A percentile compares a stretch with the other conserved stretches of the same genome.
Evolutionary conservation across 1,140 invertebrate genomes (phyloP).

Genomic region (Temnothorax longispinosus): DNA sequence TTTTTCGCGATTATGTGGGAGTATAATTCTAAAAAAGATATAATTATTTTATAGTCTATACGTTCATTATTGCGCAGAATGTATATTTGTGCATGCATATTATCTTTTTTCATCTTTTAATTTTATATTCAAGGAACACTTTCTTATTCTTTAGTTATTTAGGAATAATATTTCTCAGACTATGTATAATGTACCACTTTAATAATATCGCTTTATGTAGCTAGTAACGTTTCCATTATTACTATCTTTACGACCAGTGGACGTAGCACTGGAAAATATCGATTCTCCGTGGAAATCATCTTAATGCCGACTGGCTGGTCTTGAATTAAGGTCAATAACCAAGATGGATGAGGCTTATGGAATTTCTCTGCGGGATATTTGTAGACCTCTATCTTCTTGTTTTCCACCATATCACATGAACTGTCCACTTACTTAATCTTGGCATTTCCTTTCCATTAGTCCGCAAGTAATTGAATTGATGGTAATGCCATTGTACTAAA

Average conservation of each 20-base stretch:
- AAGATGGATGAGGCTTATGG: constrained; percentile 18
- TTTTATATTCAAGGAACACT: background rate
- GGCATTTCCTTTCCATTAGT: constrained; percentile 34
- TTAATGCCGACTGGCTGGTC: constrained; percentile 1
- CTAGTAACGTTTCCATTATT: constrained; percentile 12
- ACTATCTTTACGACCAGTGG: constrained; percentile 10
- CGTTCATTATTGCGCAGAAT: background rate
- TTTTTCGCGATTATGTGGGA: background rate
- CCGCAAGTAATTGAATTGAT: background rate
- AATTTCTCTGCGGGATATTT: constrained; percentile 25
- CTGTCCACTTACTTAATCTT: constrained; percentile 22
- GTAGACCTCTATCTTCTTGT: constrained; percentile 2
- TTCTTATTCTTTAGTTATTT: background rate
- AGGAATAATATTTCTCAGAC: constrained; percentile 5
- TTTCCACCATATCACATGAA: background rate
- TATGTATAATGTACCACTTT: background rate
- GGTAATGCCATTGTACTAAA: constrained; percentile 11
- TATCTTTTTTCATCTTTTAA: background rate
- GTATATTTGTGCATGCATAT: background rate
- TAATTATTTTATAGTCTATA: background rate
- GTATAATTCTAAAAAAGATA: background rate
- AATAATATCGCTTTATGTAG: background rate
- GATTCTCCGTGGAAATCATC: constrained; percentile 51
- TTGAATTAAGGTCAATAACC: constrained; percentile 55
- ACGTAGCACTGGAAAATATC: constrained; percentile 22